Base-by-base conservation (phyloP, 2,113 vertebrate genomes). In the Clupea harengus region DNA sequence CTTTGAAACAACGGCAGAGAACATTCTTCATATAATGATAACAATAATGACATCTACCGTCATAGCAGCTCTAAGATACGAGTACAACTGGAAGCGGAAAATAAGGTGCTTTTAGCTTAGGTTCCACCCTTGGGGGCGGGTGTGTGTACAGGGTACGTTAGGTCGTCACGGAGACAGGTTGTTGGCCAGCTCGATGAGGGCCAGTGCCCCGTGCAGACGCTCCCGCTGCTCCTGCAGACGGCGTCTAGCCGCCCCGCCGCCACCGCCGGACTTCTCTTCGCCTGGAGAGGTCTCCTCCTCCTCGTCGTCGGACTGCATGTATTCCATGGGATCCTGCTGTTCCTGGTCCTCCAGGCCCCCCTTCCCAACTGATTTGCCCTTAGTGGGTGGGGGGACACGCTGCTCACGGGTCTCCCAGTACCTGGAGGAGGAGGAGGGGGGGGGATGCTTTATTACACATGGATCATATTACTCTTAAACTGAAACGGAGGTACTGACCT, bases 81-180 rank as follows among this genome's bases (percentile, higher is more conserved):
- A 82, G 89, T 93, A 93, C 93, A 94, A 93, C 22, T 92, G 82
- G 84, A 98, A 97, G 97, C 96, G 95, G 92, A 91, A 91, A 89
- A 95, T 99, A 99, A 99, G 98, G 98, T 99, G 98, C 98, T 97
- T 90, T 93, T 97, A 97, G 97, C 96, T 98, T 97, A 96, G 96
- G 95, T 95, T 92, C 93, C 91, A 89, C 93, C 92, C 86, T 89
- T 22, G 54, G 54, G 81, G 28, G 25, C 32, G 39, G 82, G 57
- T 46, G 28, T 45, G 84, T 50, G 60, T 84, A 81, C 82, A 47
- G n/a, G 87, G 85, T 83, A 85, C 84, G 50, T n/a, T 28, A 28
- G 60, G 3, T 52, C 95, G 93, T 9, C 95, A 97, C 39, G 97
- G 92, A 2, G 95, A 95, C 87, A 99, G 93, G 90, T 99, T 99